Base-by-base conservation (phyloP, 2,888 invertebrate species). In the Lamellibrachia columna region DNA sequence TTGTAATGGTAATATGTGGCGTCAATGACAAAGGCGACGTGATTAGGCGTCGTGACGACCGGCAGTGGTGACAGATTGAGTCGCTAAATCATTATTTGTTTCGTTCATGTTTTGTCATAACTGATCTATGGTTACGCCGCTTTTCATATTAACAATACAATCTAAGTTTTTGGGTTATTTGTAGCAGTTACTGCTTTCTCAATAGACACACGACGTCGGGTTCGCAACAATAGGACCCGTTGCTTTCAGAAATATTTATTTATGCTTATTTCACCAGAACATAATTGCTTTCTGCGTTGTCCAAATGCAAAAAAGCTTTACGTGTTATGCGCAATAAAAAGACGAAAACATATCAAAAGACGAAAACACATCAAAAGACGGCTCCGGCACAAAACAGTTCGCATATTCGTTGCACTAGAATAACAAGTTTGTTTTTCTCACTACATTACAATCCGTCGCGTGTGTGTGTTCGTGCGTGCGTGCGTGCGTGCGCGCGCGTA, bases 141-240 rank as follows among this genome's bases (percentile, higher is more conserved):
- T 4, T 75, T 75, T 75, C 75, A 75, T 75, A 75, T 75, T 6
- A 75, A 75, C 75, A 75, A 75, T 75, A 75, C 75, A 15, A 22
- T 75, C 75, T 2, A 22, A 22, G 58, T 58, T 75, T 75, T 75
- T 75, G 2, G n/a, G 75, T 75, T 75, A 75, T 75, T 75, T 75
- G 75, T 75, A 75, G 75, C 75, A 75, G 75, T 75, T 75, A 75
- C 15, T 75, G 75, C n/a, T 75, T 75, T 75, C 22, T 75, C 75
- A 75, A 75, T 22, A n/a, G 22, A 6, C 3, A n/a, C 15, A 75
- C n/a, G 75, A 22, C 2, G 22, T 6, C 75, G 15, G 75, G 22
- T 11, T 15, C 75, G 22, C 4, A 75, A 15, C 75, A 75, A 75
- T 75, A 75, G 22, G 75, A 75, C n/a, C 75, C 75, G 22, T 75